Base-by-base conservation (phyloP, 2,113 vertebrate species). In the Myocastor coypus region DNA sequence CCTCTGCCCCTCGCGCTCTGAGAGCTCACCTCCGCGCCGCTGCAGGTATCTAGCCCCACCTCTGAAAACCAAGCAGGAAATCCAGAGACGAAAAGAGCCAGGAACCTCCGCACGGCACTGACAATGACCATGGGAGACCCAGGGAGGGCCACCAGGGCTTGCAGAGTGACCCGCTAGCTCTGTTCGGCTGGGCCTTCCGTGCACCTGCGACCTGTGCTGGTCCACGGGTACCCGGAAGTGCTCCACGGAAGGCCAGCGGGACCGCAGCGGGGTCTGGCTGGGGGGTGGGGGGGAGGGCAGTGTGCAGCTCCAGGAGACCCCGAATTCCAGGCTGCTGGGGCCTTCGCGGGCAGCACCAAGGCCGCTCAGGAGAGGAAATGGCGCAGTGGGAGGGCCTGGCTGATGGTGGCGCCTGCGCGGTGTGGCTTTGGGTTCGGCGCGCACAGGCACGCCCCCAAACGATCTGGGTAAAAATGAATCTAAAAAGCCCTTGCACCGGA, bases 321-420 rank as follows among this genome's bases (percentile, higher is more conserved):
- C 28, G 14, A 7, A 55, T 24, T 1, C 7, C 52, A 17, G 83
- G n/a, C 7, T 57, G 28, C 28, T 10, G 9, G 28, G 66, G 32
- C 7, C 55, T 1, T 30, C n/a, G 46, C 73, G 4, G 7, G 3
- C 0, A 0, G 32, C 17, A 30, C 66, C 40, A 77, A 57, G 40
- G 50, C 17, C 7, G 66, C n/a, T 12, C 42, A 5, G 71, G 24
- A 16, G 83, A 78, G n/a, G 77, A 50, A 82, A 30, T 24, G 30
- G 17, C 8, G 20, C 16, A 20, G 42, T 7, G 5, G 68, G 46
- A 68, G 55, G 28, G 63, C 16, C 10, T 10, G 59, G 61, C 7
- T n/a, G 52, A 71, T 16, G 24, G 13, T 1, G 7, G 26, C 7
- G n/a, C 37, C 13, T 55, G 13, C 14, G 17, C 19, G 28, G 26